Evolutionary conservation across 2,888 invertebrate species (phyloP).

Genomic region (Junonia oenone): DNA sequence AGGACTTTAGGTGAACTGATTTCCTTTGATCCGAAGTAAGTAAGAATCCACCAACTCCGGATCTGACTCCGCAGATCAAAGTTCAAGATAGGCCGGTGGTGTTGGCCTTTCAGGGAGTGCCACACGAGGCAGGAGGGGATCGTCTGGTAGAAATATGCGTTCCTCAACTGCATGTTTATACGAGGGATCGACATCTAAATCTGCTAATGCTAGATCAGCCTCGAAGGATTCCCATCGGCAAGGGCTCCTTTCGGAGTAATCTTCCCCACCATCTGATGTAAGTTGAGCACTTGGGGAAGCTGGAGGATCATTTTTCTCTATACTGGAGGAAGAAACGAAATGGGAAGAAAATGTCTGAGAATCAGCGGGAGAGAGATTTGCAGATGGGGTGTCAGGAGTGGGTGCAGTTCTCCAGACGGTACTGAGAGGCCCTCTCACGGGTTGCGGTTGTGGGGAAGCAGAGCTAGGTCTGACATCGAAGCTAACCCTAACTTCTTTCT

Average conservation of each 20-base stretch:
- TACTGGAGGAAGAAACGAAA: constrained; percentile 77
- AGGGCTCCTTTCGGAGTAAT: constrained; percentile 65
- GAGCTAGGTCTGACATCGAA: constrained; percentile 63
- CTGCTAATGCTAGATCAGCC: constrained; percentile 80
- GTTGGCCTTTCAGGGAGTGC: constrained; percentile 79
- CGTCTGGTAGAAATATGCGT: constrained; percentile 80
- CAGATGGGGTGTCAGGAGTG: constrained; percentile 85
- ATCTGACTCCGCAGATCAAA: constrained; percentile 75
- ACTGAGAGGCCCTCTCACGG: constrained; percentile 65
- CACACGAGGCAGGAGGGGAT: constrained; percentile 74
- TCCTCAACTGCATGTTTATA: constrained; percentile 82
- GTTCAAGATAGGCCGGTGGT: constrained; percentile 75
- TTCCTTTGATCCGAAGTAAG: constrained; percentile 50
- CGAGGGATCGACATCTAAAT: constrained; percentile 81
- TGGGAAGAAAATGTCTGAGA: constrained; percentile 83
- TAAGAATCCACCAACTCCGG: constrained; percentile 60
- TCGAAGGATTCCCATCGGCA: constrained; percentile 83
- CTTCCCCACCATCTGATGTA: constrained; percentile 76
- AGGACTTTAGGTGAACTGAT: constrained; percentile 44
- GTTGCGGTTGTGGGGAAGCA: constrained; percentile 54
- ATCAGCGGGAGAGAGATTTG: constrained; percentile 80
- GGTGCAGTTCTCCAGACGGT: constrained; percentile 68
- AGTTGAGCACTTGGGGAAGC: constrained; percentile 80
- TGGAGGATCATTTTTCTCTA: constrained; percentile 65
- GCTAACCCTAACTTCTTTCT: constrained; percentile 70